phyloP scores from a whole-genome alignment of 2,797 vertebrate species.

The Lemur catta region DNA sequence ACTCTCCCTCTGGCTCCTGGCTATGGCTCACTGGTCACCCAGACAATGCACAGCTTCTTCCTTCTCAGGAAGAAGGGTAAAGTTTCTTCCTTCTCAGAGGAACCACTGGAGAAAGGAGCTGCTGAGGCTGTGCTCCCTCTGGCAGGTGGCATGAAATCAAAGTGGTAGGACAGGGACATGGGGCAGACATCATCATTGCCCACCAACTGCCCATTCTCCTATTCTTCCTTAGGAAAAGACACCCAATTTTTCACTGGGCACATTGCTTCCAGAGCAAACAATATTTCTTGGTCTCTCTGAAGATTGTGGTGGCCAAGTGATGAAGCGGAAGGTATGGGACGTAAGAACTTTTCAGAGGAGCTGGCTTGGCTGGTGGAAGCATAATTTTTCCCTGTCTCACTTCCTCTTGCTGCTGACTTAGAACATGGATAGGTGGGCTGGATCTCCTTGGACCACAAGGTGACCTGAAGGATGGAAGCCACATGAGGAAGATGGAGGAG shows the following conservation, averaged over 20 bases:
- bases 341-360: background rate
- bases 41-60: background rate
- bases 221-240: background rate
- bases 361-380: background rate
- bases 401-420: background rate
- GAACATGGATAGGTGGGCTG: background rate
- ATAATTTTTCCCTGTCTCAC: fast-evolving
- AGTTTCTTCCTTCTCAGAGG: background rate
- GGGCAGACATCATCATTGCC: background rate
- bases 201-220: background rate
- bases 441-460: background rate
- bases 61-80: background rate
- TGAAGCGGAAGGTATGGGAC: background rate
- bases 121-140: background rate
- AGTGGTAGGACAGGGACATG: background rate
- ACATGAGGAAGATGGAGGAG: background rate
- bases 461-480: background rate
- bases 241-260: background rate
- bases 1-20: background rate
- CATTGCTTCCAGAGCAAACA: background rate
- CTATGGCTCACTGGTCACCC: background rate
- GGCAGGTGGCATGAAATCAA: background rate
- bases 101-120: background rate
- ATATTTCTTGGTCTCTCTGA: background rate
- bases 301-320: background rate